These are phyloP conservation scores for Achroia grisella DNA, from an alignment of 1,140 invertebrate species.

Conservation along the genomic window DNA sequence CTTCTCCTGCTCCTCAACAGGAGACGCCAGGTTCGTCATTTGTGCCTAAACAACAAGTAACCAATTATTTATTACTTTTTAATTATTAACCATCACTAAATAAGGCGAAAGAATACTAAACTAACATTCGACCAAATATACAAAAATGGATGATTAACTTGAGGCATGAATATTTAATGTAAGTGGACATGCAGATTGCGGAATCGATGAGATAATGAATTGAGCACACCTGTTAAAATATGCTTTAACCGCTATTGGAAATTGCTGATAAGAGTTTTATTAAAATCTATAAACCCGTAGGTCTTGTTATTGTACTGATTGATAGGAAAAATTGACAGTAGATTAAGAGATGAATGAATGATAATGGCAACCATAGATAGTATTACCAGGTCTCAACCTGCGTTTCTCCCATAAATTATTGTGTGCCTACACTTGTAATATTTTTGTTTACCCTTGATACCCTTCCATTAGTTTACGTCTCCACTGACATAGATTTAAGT, in stretches of 20 bases:
- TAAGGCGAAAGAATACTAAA: neutral
- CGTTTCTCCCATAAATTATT: too few species aligned
- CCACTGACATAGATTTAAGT: too few species aligned
- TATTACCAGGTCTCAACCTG: too few species aligned
- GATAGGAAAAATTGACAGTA: neutral
- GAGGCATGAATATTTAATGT: conserved; percentile 25
- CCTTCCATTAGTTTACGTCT: too few species aligned
- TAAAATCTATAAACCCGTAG: conserved; percentile 22
- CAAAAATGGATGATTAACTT: conserved; percentile 39
- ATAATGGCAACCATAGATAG: too few species aligned
- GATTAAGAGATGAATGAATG: too few species aligned
- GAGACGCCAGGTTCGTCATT: conserved; percentile 76
- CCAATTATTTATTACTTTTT: too few species aligned
- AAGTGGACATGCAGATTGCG: conserved; percentile 8
- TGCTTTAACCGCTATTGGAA: conserved; percentile 11
- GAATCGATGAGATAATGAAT: neutral
- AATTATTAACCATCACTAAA: too few species aligned
- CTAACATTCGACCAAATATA: conserved; percentile 52
- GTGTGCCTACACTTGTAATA: too few species aligned
- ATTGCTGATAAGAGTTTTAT: conserved; percentile 36
- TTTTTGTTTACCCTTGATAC: too few species aligned
- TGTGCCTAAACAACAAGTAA: conserved; percentile 25
- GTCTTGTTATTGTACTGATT: conserved; percentile 25
- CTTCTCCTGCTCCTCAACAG: conserved; percentile 95
- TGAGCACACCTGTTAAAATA: conserved; percentile 29